Conservation (phyloP, 2,113 vertebrate genomes). For the Toxostoma redivivum region DNA sequence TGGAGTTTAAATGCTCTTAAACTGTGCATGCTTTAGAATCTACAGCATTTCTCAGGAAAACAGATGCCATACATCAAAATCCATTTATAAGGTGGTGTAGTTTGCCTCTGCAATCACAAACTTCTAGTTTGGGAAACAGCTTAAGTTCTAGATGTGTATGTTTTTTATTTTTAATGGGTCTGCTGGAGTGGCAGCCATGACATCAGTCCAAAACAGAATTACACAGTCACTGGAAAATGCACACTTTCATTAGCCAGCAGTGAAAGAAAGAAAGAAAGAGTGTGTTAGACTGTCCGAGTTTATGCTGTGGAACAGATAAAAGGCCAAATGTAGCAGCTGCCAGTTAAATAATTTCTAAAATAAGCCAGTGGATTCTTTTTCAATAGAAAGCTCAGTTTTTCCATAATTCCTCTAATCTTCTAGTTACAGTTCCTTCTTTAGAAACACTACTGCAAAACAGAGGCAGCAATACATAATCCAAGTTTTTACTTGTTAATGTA, state of each 20-base stretch:
- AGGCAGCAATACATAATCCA: not conserved
- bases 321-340: constrained; percentile 23
- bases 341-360: constrained; percentile 29
- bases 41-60: not conserved
- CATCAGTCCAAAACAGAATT: constrained; percentile 28
- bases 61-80: not conserved
- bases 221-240: constrained; percentile 34
- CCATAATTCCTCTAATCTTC: not conserved
- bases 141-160: not conserved
- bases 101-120: not conserved
- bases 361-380: not conserved
- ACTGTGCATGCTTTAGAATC: not conserved
- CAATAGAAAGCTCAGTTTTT: not conserved
- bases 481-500: not conserved
- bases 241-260: not conserved
- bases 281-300: not conserved
- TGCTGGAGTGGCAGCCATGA: constrained; percentile 8
- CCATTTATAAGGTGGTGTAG: not conserved
- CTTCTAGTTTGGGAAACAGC: not conserved
- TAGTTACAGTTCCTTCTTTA: not conserved
- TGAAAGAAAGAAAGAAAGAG: not conserved
- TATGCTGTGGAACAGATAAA: constrained; percentile 30
- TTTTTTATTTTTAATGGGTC: not conserved
- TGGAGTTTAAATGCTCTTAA: not conserved
- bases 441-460: not conserved